Base-by-base conservation (phyloP, 2,113 vertebrate genomes). In the Colaptes auratus region DNA sequence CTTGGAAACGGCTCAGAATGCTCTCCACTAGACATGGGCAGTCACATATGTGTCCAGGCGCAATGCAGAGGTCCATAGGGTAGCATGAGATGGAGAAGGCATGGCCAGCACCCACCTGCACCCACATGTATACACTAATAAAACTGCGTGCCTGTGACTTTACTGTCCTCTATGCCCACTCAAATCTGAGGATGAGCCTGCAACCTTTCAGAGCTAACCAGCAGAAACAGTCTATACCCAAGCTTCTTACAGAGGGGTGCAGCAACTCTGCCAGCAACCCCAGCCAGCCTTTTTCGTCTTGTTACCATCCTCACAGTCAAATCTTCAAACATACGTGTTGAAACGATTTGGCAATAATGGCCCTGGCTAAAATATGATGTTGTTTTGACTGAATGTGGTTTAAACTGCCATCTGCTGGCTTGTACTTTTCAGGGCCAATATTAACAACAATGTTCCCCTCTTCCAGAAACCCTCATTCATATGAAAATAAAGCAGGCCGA, bases 391-490 rank as follows among this genome's bases (percentile, higher is more conserved):
- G 97, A 97, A 69, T 81, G 80, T 96, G 97, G 82, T 95, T 96
- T 96, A 95, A 97, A 71, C 93, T 96, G 87, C 97, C 92, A 96
- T 98, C 95, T 98, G 75, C 96, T 98, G 94, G 91, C 91, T 96
- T 96, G 81, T 96, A 93, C 61, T 55, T 93, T 93, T 91, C 88
- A 86, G 86, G 65, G 60, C 94, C 91, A 87, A 88, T 89, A 87
- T 90, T 95, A 42, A 90, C 89, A 96, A 76, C 94, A 91, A 33
- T 81, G 60, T 87, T 95, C 87, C 36, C 36, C 79, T 89, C 75
- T 90, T 94, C 53, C 69, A 77, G 72, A 93, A 94, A 72, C 76
- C 82, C 86, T 92, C 72, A 88, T 96, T 95, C 86, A 81, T 88
- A 94, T 88, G 88, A 89, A 96, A 96, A 91, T 89, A 82, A 69